phyloP scores from a whole-genome alignment of 1,140 invertebrate genomes.

The Hirudo medicinalis region DNA sequence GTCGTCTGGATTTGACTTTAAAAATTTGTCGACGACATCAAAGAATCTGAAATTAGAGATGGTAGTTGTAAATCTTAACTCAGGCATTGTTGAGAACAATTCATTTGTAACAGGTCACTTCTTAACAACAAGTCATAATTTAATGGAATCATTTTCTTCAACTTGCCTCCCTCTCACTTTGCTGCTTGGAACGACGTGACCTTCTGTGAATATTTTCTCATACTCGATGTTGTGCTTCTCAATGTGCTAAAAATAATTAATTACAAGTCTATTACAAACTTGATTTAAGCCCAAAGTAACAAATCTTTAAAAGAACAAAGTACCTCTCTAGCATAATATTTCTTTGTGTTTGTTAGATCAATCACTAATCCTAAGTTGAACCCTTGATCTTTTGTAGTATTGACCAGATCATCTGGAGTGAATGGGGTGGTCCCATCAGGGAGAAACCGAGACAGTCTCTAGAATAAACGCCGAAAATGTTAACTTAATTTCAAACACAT shows the following conservation, averaged over 20 bases:
- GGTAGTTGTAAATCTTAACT: too few relatives aligned
- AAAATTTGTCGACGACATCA: neutral
- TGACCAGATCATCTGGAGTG: conserved; percentile 24
- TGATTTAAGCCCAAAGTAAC: neutral
- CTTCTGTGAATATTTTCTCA: conserved; percentile 45
- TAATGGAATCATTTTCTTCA: too few relatives aligned
- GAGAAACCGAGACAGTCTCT: conserved; percentile 17
- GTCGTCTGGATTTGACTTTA: neutral
- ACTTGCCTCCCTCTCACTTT: conserved; percentile 34
- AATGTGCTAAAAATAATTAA: conserved; percentile 24
- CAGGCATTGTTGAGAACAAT: neutral
- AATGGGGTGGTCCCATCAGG: conserved; percentile 23
- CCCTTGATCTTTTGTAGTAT: conserved; percentile 41
- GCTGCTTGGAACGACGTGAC: conserved; percentile 41
- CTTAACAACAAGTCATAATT: too few relatives aligned
- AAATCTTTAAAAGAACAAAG: conserved; percentile 17
- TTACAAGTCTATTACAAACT: conserved; percentile 20
- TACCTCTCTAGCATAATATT: conserved; percentile 46
- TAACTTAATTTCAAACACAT: neutral
- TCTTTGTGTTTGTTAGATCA: conserved; percentile 54
- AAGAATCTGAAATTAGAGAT: neutral
- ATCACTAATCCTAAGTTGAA: conserved; percentile 52
- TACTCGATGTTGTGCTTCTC: conserved; percentile 38
- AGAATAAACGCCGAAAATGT: neutral
- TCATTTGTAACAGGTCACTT: neutral